Base-by-base conservation (phyloP, 1,140 invertebrate genomes). In the Cylas formicarius region DNA sequence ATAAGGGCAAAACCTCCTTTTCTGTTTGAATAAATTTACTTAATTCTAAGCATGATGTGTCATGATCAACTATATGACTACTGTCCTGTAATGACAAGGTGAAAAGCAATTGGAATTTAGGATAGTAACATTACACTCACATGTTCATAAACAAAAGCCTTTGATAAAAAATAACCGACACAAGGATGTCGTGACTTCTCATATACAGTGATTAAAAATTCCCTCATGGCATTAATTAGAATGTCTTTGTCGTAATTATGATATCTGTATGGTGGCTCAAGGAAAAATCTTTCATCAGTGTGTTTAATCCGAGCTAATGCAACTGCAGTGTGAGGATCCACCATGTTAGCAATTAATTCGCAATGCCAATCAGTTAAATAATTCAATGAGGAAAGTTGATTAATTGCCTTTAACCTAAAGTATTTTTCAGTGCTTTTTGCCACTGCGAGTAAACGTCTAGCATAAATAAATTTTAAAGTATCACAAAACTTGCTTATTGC, bases 271-370 rank as follows among this genome's bases (percentile, higher is more conserved):
- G 77, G 77, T 5, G 80, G 76, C 26, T 74, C 72, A n/a, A 80
- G 53, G 55, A 82, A 81, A 45, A 80, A 78, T 14, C 73, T 62
- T 36, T 71, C 55, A 58, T 82, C 73, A 13, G 68, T 70, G 49
- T 73, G 68, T 23, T 64, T 52, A 7, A 72, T 73, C 53, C 79
- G 60, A 18, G 80, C 78, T 18, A 84, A 64, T 21, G 72, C 68
- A 3, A 81, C 71, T 3, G 79, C 79, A 21, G 77, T 82, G 56
- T 68, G 73, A 29, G 73, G 68, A 63, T 82, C 76, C 28, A 79
- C 66, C 55, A 75, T 76, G 64, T 81, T 79, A 9, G 80, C 78
- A 27, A 82, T 66, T 47, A 77, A 72, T 16, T 63, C 58, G 60
- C 71, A 81, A 44, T 81, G 75, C 76, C 77, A 81, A 48, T 75